Percentiles rank a stretch among this genome's conserved stretches.
phyloP scores from a whole-genome alignment of 2,888 invertebrate species.

The Uropetala carovei region DNA sequence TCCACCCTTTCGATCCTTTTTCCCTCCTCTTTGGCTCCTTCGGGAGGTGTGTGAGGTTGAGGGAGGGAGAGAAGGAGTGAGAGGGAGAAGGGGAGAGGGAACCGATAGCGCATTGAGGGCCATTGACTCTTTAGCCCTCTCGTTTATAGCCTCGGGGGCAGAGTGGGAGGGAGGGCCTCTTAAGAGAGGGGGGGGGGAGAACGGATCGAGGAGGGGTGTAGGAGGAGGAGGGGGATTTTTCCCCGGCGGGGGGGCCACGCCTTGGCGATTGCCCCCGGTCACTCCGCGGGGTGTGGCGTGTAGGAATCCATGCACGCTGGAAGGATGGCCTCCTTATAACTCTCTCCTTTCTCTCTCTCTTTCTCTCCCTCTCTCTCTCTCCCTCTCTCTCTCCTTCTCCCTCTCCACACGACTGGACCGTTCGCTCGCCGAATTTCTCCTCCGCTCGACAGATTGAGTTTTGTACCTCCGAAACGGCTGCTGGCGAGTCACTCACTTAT shows the following conservation, averaged over 20 bases:
- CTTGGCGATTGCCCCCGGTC: slow-evolving; percentile 53
- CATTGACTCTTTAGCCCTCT: slow-evolving; percentile 22
- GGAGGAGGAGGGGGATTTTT: slow-evolving; percentile 15
- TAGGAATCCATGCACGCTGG: slow-evolving; percentile 46
- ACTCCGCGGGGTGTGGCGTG: slow-evolving; percentile 63
- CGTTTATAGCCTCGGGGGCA: slow-evolving; percentile 9
- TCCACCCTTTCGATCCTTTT: slow-evolving; percentile 50
- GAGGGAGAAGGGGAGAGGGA: background rate
- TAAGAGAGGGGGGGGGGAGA: background rate
- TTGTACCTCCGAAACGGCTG: background rate
- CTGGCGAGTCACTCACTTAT: background rate
- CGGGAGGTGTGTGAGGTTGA: background rate
- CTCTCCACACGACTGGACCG: background rate
- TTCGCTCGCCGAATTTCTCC: slow-evolving; percentile 15
- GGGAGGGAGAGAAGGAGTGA: background rate
- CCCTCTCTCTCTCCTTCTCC: background rate
- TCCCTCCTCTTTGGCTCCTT: slow-evolving; percentile 31
- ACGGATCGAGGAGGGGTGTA: background rate
- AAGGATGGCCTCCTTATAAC: slow-evolving; percentile 35
- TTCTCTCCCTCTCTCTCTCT: background rate
- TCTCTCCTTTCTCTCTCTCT: background rate
- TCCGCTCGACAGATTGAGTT: background rate
- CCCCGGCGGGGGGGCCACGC: slow-evolving; percentile 62
- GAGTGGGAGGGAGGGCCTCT: background rate
- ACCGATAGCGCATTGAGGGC: slow-evolving; percentile 9